A percentile compares a stretch with the other conserved stretches of the same genome.
Conservation (phyloP, 2,113 vertebrate species). For the Mystacornis crossleyi region DNA sequence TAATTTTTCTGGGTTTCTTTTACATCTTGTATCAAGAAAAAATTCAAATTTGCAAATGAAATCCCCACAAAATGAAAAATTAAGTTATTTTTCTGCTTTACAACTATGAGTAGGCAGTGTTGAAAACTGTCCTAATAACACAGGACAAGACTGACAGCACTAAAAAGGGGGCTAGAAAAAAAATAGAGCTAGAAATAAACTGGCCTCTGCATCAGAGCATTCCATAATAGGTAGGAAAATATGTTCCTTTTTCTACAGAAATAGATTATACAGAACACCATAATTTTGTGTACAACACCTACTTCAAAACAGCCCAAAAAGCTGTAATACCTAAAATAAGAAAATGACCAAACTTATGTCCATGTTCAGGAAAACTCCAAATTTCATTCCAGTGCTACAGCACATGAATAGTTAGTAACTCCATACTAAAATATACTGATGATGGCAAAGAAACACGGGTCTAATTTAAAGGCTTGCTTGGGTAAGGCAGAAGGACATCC, state of each 20-base stretch:
- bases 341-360: background rate
- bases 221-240: conserved; percentile 47
- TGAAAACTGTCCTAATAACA: conserved; percentile 57
- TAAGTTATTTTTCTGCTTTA: conserved; percentile 3
- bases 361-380: background rate
- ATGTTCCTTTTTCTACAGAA: conserved; percentile 25
- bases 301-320: background rate
- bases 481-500: background rate
- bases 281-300: conserved; percentile 30
- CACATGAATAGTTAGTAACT: background rate
- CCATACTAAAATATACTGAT: background rate
- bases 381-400: background rate
- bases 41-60: background rate
- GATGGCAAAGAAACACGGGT: background rate
- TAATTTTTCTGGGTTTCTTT: background rate
- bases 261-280: conserved; percentile 7
- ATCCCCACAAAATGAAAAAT: background rate
- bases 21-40: background rate
- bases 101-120: background rate
- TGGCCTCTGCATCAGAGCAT: background rate
- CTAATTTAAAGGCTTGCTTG: background rate
- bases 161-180: conserved; percentile 20
- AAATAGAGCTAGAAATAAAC: conserved; percentile 51
- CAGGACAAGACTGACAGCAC: conserved; percentile 32
- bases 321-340: background rate